A percentile compares a stretch with the other conserved stretches of the same genome.
Evolutionary conservation across 2,797 vertebrate species (phyloP).

Genomic region (Coregonus ussuriensis): DNA sequence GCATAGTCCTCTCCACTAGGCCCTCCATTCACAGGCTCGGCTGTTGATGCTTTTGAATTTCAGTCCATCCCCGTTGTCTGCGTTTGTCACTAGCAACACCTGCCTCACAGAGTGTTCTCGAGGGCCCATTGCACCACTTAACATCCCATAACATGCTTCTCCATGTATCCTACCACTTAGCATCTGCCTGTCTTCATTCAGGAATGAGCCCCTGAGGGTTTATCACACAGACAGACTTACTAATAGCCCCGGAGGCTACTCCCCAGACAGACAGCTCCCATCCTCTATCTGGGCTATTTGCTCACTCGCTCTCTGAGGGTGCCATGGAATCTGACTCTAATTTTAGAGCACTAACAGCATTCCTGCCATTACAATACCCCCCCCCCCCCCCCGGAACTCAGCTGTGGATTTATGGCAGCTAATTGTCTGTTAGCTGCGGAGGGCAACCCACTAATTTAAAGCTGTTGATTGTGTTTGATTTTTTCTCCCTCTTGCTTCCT

Average conservation of each 20-base stretch:
- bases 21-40: slow-evolving; percentile 52
- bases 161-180: neutral
- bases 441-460: neutral
- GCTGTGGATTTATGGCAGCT: neutral
- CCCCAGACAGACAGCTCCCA: neutral
- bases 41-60: slow-evolving; percentile 54
- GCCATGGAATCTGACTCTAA: slow-evolving; percentile 52
- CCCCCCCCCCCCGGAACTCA: slow-evolving; percentile 36
- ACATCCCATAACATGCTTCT: neutral
- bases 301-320: neutral
- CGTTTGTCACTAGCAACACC: slow-evolving; percentile 55
- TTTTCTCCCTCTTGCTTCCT: neutral
- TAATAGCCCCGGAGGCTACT: neutral
- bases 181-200: neutral
- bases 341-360: slow-evolving; percentile 58
- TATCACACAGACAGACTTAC: neutral
- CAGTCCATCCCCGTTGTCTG: slow-evolving; percentile 57
- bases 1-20: slow-evolving; percentile 28
- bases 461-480: neutral
- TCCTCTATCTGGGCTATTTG: neutral
- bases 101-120: slow-evolving; percentile 28
- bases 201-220: neutral
- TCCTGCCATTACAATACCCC: slow-evolving; percentile 45
- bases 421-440: neutral
- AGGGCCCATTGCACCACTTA: slow-evolving; percentile 29